These are phyloP conservation scores for Ateles fusciceps DNA, from an alignment of 2,797 vertebrate species.

Conservation along the genomic window DNA sequence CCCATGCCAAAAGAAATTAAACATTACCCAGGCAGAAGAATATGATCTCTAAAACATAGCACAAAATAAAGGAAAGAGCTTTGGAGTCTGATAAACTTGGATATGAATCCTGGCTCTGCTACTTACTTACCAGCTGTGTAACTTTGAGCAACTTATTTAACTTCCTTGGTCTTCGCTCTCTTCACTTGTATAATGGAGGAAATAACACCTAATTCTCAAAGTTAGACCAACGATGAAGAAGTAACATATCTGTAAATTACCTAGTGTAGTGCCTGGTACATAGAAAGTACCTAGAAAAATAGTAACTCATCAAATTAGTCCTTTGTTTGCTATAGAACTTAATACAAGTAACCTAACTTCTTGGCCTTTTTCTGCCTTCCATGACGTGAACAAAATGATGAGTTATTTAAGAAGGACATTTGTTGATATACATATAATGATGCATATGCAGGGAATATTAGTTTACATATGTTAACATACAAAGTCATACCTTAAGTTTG, in stretches of 20 bases:
- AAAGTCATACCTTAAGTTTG: not conserved
- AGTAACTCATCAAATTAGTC: not conserved
- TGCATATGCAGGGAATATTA: not conserved
- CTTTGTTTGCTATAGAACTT: not conserved
- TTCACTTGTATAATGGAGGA: not conserved
- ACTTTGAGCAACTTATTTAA: constrained; percentile 41
- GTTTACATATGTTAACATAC: not conserved
- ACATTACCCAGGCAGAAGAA: not conserved
- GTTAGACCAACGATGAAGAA: not conserved
- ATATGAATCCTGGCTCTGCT: constrained; percentile 10
- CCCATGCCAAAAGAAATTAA: constrained; percentile 16
- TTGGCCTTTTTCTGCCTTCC: not conserved
- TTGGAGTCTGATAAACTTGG: not conserved
- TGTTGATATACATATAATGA: not conserved
- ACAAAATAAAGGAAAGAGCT: not conserved
- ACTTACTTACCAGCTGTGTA: constrained; percentile 12
- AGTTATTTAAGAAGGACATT: not conserved
- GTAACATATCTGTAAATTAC: not conserved
- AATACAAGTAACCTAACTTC: not conserved
- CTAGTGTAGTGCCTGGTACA: not conserved
- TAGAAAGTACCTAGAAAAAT: not conserved
- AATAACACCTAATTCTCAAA: not conserved
- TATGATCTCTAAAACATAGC: constrained; percentile 21
- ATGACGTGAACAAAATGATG: not conserved
- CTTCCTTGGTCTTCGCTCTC: not conserved